Evolutionary conservation across 2,113 vertebrate species (phyloP), one percentile per base, ranked within the genome.

Genomic region (Cinclus mexicanus): DNA sequence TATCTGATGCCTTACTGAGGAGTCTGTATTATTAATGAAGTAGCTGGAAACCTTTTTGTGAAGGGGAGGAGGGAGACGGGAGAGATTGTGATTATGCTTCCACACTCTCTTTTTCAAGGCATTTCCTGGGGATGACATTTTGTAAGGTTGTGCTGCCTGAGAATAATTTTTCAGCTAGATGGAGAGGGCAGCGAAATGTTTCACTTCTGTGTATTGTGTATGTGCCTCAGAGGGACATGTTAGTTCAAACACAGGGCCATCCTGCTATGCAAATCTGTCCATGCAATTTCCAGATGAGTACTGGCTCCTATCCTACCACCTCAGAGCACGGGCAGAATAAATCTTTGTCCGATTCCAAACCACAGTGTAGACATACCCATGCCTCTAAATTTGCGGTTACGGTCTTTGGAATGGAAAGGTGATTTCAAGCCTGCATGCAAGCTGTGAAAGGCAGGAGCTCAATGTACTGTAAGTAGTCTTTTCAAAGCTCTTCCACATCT

Each of bases 401-500:
- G 29, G 71, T 56, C 76, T 83, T 83, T 69, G 57, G 57, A 65
- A 69, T 9, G 17, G 26, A 61, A 89, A 82, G 15, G 18, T 39
- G 29, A 11, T 77, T 95, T 84, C 4, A 6, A 84, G 42, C 52
- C 42, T 2, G 1, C 42, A 9, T 20, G 49, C 61, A 84, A 87
- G 55, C 76, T 83, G 71, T 89, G 89, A 93, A 92, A 87, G 53
- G 39, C 68, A 89, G 70, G 20, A 83, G 44, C 65, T 94, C 72
- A 61, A 65, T 71, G 70, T 80, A 50, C 29, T 35, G 17, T 14
- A 42, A 70, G 52, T 94, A 83, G 93, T 94, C 94, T 97, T 97
- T 96, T 90, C 90, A 94, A 74, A 83, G 37, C 52, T 86, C 74
- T 89, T 93, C 68, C 72, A 53, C 49, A 87, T 52, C 80, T 90